These are phyloP conservation scores for Drosophila bifasciata DNA, from an alignment of 1,140 invertebrate species.

Conservation along the genomic window DNA sequence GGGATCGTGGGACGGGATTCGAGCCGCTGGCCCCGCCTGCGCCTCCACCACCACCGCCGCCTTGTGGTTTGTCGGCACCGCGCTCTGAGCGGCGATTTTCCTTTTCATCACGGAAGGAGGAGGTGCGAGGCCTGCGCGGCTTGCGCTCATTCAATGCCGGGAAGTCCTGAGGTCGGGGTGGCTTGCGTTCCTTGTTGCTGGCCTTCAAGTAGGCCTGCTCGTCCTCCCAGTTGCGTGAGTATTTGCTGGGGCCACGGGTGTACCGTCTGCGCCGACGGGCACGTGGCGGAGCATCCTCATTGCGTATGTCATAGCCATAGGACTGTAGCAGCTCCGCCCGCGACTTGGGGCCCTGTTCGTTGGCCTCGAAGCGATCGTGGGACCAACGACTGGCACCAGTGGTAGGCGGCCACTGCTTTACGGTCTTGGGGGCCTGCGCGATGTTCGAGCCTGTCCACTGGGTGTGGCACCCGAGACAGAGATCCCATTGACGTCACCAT, in stretches of 20 bases:
- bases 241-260: slow-evolving; percentile 95
- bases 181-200: slow-evolving; percentile 74
- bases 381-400: slow-evolving; percentile 89
- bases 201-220: slow-evolving; percentile 91
- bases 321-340: slow-evolving; percentile 93
- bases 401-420: slow-evolving; percentile 85
- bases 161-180: slow-evolving; percentile 82
- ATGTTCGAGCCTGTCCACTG: slow-evolving; percentile 59
- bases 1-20: slow-evolving; percentile 21
- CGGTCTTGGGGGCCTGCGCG: slow-evolving; percentile 82
- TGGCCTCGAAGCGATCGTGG: slow-evolving; percentile 95
- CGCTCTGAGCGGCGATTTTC: slow-evolving; percentile 69
- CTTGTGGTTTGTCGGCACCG: slow-evolving; percentile 4
- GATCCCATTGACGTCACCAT: slow-evolving; percentile 51
- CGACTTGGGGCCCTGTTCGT: slow-evolving; percentile 91
- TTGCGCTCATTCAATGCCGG: slow-evolving; percentile 80
- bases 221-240: slow-evolving; percentile 96
- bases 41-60: neutral
- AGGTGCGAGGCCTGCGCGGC: slow-evolving; percentile 36
- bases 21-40: slow-evolving; percentile 5
- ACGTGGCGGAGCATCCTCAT: slow-evolving; percentile 95
- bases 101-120: slow-evolving; percentile 71
- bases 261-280: slow-evolving; percentile 93
- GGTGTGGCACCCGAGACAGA: slow-evolving; percentile 40
- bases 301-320: slow-evolving; percentile 98